Evolutionary conservation across 2,113 vertebrate species (phyloP).

Genomic region (Lophius piscatorius): DNA sequence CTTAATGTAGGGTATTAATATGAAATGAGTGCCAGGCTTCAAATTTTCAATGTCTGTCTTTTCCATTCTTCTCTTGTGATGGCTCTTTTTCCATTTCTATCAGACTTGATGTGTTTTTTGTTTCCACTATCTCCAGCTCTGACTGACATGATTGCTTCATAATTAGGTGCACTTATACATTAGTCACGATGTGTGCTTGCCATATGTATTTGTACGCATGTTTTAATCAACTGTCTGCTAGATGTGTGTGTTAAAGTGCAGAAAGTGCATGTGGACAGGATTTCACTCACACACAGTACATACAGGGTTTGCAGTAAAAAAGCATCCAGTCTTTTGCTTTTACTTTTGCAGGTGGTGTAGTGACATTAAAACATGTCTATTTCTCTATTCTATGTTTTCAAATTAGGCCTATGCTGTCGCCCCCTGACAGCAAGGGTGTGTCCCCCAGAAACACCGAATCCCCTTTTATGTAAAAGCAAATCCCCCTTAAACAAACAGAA

Average conservation of each 20-base stretch:
- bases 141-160: slow-evolving; percentile 39
- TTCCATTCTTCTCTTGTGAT: slow-evolving; percentile 19
- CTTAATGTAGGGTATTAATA: slow-evolving; percentile 75
- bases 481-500: no score
- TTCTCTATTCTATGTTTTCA: no score
- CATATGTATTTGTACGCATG: background rate
- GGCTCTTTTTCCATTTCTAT: slow-evolving; percentile 6
- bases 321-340: no score
- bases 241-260: background rate
- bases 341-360: no score
- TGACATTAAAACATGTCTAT: no score
- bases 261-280: background rate
- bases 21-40: slow-evolving; percentile 60
- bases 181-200: background rate
- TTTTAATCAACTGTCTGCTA: background rate
- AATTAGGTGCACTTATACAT: slow-evolving; percentile 20
- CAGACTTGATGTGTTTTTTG: slow-evolving; percentile 1
- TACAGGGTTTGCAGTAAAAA: background rate
- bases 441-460: no score
- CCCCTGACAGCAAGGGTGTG: no score
- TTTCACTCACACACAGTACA: no score
- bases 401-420: no score
- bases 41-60: slow-evolving; percentile 37
- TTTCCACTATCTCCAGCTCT: slow-evolving; percentile 17
- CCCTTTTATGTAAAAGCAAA: no score